Evolutionary conservation across 92 coral and sea anemone genomes (phyloP), one percentile per base, ranked within the genome.

Genomic region (Blastomussa wellsi): DNA sequence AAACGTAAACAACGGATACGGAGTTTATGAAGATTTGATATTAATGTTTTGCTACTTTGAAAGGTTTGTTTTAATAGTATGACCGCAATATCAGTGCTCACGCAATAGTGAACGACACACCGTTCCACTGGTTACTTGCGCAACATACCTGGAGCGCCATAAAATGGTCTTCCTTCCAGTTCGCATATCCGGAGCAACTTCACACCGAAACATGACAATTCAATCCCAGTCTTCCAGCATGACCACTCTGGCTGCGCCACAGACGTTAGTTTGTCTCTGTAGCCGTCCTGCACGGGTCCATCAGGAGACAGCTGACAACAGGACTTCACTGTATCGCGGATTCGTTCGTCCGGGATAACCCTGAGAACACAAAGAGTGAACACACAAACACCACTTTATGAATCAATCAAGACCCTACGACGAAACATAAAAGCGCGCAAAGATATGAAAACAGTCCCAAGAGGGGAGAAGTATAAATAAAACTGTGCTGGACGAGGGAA

Each of bases 201-300:
- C 37, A 96, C 97, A 19, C 99, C 99, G 86, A 89, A 96, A 86
- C 99, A 96, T 17, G 99, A 89, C 77, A 96, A 57, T 86, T 96
- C 99, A 53, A 96, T 87, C 31, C 99, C 99, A 84, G 98, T 92
- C 95, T 96, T 96, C 99, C 99, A 96, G 87, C 99, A 96, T 24
- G 99, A 94, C 99, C 98, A 96, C 90, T 96, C 99, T 22, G 95
- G 98, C 74, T 92, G 95, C 1, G 98, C 91, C 42, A 92, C 93
- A 24, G 88, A 88, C 2, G 94, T 88, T 13, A 93, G 80, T 84
- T 92, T 95, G 37, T 90, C 95, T 39, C 90, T 89, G 82, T 96
- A 98, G 26, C 91, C 90, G 12, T 88, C 94, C 26, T 86, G 92
- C 26, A 90, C 91, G 17, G 88, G 93, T 1, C 95, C 95, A 36